Evolutionary conservation across 2,113 vertebrate species (phyloP), one percentile per base, ranked within the genome.

Genomic region (Andinoacara biseriatus): DNA sequence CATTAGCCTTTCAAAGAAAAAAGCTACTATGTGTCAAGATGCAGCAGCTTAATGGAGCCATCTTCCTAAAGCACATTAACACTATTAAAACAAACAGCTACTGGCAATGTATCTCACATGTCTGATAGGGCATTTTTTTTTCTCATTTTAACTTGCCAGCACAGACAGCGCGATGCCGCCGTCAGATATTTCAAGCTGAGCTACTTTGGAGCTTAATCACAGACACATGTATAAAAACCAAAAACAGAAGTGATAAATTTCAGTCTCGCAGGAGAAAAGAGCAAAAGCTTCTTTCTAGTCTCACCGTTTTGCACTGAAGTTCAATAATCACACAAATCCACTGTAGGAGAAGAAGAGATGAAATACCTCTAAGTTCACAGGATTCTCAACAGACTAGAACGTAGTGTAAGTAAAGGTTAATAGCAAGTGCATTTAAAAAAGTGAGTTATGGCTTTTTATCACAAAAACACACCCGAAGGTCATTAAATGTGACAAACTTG

Each of bases 31-130:
- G 62, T 89, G 90, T 93, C 88, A 90, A 87, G 63, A 81, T 82
- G 82, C 82, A 82, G 89, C 83, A 52, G 56, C 87, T 87, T 91
- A 93, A 91, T 90, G 86, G 84, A 89, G 76, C 84, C 83, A 75
- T 90, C 89, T 65, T 90, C 80, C 24, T 58, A 76, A 86, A 83
- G 67, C 61, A 86, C 84, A 91, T 91, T 89, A 91, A 87, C 61
- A 83, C 80, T 61, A 72, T 83, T 82, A 80, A 89, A 91, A 91
- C 76, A 91, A 93, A 91, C 88, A 90, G 89, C 82, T 74, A 63
- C 80, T 81, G 81, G 87, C 83, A 76, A 54, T 65, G 24, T 31
- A 83, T 65, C 77, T 63, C 11, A 6, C 24, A 74, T 81, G 33
- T 72, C 69, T 83, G 74, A 87, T 85, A 6, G 15, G 38, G 17